Conservation (phyloP, 2,888 invertebrate species). For the Silvanus unidentatus region DNA sequence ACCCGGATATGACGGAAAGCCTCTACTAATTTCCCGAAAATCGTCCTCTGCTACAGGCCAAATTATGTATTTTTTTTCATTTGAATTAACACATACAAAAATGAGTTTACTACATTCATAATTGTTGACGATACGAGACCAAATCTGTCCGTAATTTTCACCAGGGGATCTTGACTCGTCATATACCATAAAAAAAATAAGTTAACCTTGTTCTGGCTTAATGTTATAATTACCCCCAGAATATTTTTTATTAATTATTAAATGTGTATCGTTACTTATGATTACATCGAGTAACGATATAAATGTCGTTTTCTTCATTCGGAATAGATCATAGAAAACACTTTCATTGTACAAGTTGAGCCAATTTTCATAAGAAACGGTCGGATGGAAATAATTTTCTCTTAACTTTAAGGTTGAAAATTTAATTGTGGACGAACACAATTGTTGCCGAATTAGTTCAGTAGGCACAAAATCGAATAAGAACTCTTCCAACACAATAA, state of each 20-base stretch:
- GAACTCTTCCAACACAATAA: no score
- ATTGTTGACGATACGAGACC: constrained; percentile 2
- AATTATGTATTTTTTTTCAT: constrained; percentile 14
- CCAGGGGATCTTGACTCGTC: neutral
- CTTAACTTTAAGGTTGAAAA: no score
- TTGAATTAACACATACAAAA: constrained; percentile 8
- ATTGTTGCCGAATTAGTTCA: no score
- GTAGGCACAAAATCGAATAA: no score
- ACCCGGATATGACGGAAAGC: constrained; percentile 10
- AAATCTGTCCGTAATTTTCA: constrained; percentile 5
- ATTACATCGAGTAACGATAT: constrained; percentile 4
- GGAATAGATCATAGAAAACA: constrained; percentile 6
- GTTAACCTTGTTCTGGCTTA: constrained; percentile 8
- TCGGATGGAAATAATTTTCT: no score
- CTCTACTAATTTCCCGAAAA: constrained; percentile 4
- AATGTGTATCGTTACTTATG: constrained; percentile 7
- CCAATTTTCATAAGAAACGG: no score
- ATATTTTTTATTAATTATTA: constrained; percentile 10
- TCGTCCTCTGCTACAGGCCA: constrained; percentile 13
- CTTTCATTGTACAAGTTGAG: neutral
- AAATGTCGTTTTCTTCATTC: constrained; percentile 8
- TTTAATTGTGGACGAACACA: no score
- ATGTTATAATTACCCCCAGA: constrained; percentile 11
- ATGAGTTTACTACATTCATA: constrained; percentile 4
- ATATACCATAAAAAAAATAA: constrained; percentile 9